These are phyloP conservation scores for Mergus octosetaceus DNA, from an alignment of 2,797 vertebrate genomes.

Conservation along the genomic window DNA sequence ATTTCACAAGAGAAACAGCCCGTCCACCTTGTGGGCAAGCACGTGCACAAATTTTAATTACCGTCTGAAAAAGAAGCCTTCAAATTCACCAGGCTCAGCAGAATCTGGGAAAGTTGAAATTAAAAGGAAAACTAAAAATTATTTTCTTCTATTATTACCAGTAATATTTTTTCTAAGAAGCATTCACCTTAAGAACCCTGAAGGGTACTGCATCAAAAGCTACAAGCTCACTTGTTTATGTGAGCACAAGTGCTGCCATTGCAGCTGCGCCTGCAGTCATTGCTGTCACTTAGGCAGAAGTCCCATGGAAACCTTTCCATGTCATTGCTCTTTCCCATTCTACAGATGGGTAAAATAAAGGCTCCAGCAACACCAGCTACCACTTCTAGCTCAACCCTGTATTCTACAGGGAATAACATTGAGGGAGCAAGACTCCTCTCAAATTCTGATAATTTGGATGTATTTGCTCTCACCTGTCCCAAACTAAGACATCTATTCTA, in stretches of 20 bases:
- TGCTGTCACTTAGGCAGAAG: background rate
- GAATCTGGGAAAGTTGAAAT: background rate
- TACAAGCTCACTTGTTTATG: background rate
- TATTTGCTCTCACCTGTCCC: background rate
- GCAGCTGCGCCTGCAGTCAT: background rate
- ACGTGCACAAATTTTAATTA: background rate
- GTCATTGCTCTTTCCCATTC: background rate
- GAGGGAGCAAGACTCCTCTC: background rate
- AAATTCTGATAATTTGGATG: background rate
- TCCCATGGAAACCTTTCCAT: background rate
- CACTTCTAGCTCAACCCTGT: background rate
- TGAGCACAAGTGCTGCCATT: background rate
- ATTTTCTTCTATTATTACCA: background rate
- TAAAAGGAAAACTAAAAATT: background rate
- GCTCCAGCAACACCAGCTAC: background rate
- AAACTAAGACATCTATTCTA: background rate
- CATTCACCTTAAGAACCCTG: background rate
- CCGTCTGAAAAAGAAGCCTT: slow-evolving; percentile 2
- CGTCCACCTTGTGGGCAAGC: accelerated
- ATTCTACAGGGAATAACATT: no score
- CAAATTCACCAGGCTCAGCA: slow-evolving; percentile 15
- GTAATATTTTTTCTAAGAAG: background rate
- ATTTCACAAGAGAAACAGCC: background rate
- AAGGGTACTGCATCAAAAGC: background rate
- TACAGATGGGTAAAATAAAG: background rate